Evolutionary conservation across 2,888 invertebrate genomes (phyloP).

Genomic region (Orchestes rusci): DNA sequence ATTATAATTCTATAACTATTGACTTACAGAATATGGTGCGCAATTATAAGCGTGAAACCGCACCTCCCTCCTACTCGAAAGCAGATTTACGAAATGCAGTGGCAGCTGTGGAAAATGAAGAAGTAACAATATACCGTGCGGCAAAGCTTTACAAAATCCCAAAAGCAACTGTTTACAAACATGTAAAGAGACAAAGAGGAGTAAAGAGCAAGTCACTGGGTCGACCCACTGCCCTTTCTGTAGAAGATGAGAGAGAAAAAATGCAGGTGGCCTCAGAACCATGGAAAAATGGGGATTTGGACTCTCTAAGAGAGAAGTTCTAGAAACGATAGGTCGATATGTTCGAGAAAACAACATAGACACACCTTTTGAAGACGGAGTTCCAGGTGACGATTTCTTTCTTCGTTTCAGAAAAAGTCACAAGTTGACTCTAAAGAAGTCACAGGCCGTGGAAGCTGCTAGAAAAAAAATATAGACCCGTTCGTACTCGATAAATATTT

Average conservation of each 20-base stretch:
- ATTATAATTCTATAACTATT: too few relatives aligned
- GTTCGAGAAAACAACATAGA: conserved; percentile 9
- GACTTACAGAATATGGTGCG: too few relatives aligned
- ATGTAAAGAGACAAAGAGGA: conserved; percentile 7
- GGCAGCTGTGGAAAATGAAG: too few relatives aligned
- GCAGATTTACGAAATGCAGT: too few relatives aligned
- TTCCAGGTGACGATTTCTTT: conserved; percentile 12
- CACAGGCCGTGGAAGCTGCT: conserved; percentile 12
- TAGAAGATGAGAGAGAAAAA: conserved; percentile 26
- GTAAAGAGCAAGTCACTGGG: conserved; percentile 21
- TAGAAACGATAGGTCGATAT: conserved; percentile 8
- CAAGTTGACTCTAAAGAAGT: conserved; percentile 8
- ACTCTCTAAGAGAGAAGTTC: conserved; percentile 10
- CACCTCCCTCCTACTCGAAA: too few relatives aligned
- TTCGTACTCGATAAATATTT: conserved; percentile 15
- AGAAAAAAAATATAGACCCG: conserved; percentile 12
- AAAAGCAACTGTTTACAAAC: background rate
- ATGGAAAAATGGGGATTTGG: conserved; percentile 12
- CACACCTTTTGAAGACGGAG: conserved; percentile 5
- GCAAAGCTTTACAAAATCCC: background rate
- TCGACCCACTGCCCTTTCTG: conserved; percentile 27
- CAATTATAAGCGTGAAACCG: too few relatives aligned
- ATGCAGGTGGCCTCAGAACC: conserved; percentile 25
- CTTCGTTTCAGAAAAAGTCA: conserved; percentile 9
- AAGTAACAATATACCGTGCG: too few relatives aligned